Evolutionary conservation across 2,113 vertebrate species (phyloP).

Genomic region (Pan troglodytes): NHGRI_mPanTro3-v2.1_pri NC_072404.2:96375001-96375500

Average conservation of each 20-base stretch:
- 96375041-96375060: not conserved
- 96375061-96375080: not conserved
- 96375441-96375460: not conserved
- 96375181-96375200: not conserved
- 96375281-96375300: not conserved
- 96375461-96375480: not conserved
- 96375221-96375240: not conserved
- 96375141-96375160: not conserved
- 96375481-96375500: not conserved
- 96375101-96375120: not conserved
- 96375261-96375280: not conserved
- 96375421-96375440: not conserved
- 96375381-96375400: not conserved
- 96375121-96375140: not conserved
- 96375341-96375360: not conserved
- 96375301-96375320: not conserved
- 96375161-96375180: not conserved
- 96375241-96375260: not conserved
- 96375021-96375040: not conserved
- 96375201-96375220: not conserved
- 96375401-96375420: not conserved
- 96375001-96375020: not conserved
- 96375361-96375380: not conserved
- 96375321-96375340: not conserved
- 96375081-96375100: not conserved